A percentile compares a stretch with the other conserved stretches of the same genome.
These are phyloP conservation scores for Metridium senile DNA, from an alignment of 92 coral and sea anemone species.

Conservation along the genomic window DNA sequence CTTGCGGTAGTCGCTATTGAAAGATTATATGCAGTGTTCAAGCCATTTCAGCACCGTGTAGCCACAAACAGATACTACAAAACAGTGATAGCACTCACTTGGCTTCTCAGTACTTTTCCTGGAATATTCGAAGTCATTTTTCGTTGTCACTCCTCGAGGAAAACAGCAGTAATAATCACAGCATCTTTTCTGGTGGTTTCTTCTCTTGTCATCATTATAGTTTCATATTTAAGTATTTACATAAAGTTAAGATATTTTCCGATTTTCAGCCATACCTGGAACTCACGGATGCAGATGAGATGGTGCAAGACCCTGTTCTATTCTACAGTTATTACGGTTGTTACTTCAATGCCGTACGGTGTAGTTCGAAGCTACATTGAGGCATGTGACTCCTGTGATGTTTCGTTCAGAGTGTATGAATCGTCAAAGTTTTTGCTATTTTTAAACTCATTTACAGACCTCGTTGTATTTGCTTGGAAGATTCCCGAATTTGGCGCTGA, in stretches of 20 bases:
- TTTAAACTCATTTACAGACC: slow-evolving; percentile 17
- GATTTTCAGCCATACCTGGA: neutral
- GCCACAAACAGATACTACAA: neutral
- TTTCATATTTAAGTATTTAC: neutral
- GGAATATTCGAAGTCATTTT: neutral
- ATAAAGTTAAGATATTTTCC: neutral
- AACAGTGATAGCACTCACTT: neutral
- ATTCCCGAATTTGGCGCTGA: slow-evolving; percentile 12
- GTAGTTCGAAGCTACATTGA: neutral
- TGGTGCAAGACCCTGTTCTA: neutral
- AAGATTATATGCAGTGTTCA: neutral
- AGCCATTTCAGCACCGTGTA: neutral
- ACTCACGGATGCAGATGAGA: neutral
- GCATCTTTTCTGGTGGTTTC: neutral
- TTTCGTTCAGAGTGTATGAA: neutral
- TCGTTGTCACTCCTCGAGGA: neutral
- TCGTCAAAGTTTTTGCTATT: neutral
- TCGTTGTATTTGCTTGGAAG: slow-evolving; percentile 10
- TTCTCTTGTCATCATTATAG: neutral
- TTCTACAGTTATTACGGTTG: neutral
- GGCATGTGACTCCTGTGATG: neutral
- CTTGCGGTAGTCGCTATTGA: neutral
- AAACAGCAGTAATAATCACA: neutral
- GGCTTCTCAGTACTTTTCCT: neutral
- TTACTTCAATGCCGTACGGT: neutral